A percentile compares a stretch with the other conserved stretches of the same genome.
phyloP scores from a whole-genome alignment of 2,888 invertebrate species.

The Chymomyza caudatula region DNA sequence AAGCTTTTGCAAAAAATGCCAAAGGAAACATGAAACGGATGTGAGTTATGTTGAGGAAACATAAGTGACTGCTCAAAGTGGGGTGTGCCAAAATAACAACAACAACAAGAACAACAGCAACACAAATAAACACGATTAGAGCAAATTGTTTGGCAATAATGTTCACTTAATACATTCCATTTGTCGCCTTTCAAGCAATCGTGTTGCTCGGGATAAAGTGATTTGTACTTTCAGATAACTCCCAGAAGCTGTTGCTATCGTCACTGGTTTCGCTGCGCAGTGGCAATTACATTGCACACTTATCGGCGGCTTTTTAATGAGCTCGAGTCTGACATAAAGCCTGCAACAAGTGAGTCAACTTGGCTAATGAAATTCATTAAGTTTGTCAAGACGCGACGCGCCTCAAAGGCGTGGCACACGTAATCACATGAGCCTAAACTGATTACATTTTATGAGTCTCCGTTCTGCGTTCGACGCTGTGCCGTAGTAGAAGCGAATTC shows the following conservation, averaged over 20 bases:
- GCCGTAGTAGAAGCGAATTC: not conserved
- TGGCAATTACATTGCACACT: not conserved
- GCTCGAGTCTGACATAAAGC: constrained; percentile 6
- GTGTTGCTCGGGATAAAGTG: constrained; percentile 40
- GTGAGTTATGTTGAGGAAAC: constrained; percentile 23
- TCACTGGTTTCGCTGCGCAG: too few relatives aligned
- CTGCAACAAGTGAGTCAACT: not conserved
- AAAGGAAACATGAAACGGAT: constrained; percentile 8
- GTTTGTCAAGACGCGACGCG: too few relatives aligned
- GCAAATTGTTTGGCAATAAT: constrained; percentile 72
- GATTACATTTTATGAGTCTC: constrained; percentile 33
- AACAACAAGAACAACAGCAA: constrained; percentile 51
- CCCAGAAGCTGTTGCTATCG: not conserved
- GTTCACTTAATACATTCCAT: constrained; percentile 71
- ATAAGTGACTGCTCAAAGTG: constrained; percentile 3
- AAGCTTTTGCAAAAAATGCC: constrained; percentile 16
- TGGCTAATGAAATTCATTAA: constrained; percentile 9
- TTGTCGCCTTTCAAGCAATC: constrained; percentile 67
- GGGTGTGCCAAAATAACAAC: constrained; percentile 41
- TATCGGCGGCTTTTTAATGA: constrained; percentile 13
- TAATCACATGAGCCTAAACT: constrained; percentile 4
- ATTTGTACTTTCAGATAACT: constrained; percentile 40
- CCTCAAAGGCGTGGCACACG: not conserved
- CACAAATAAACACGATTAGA: constrained; percentile 68
- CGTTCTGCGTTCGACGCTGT: not conserved